phyloP scores from a whole-genome alignment of 2,113 vertebrate genomes.

The Carassius carassius region DNA sequence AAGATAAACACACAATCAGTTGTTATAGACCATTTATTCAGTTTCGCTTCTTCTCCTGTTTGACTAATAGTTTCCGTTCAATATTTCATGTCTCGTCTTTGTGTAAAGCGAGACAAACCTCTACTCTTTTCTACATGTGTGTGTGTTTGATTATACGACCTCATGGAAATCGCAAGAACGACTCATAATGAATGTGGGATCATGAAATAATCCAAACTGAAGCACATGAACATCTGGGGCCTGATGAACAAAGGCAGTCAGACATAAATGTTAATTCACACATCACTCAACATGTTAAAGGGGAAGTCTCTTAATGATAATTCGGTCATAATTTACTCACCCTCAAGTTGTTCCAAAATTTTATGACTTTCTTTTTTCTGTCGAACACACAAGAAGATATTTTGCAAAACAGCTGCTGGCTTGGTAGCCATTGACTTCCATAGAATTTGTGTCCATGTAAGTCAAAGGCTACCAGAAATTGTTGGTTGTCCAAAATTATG shows the following conservation, averaged over 20 bases:
- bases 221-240: background rate
- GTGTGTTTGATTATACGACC: background rate
- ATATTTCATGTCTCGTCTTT: background rate
- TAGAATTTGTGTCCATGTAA: no score
- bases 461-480: no score
- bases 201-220: slow-evolving; percentile 2
- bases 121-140: background rate
- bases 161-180: background rate
- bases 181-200: background rate
- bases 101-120: background rate
- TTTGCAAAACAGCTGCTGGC: no score
- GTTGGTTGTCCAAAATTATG: background rate
- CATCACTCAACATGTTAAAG: background rate
- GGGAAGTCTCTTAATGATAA: no score
- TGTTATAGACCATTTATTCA: background rate
- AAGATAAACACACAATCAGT: background rate
- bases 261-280: background rate
- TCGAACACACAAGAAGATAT: no score
- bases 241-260: background rate
- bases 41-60: no score
- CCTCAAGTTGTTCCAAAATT: no score
- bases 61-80: background rate
- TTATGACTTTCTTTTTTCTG: no score
- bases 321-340: no score
- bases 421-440: no score